phyloP scores from a whole-genome alignment of 2,797 vertebrate genomes.

The Crocidura indochinensis region DNA sequence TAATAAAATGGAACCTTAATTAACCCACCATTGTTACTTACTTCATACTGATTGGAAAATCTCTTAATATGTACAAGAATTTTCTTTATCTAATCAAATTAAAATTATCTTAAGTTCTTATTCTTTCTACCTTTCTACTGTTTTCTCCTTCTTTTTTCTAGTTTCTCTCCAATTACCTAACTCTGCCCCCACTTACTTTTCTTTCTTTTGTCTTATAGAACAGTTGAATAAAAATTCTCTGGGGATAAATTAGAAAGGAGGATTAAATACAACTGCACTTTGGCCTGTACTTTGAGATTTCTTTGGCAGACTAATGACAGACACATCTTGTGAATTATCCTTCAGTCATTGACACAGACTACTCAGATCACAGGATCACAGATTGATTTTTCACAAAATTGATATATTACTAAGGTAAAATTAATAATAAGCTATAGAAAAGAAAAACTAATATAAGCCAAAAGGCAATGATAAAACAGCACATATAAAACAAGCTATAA shows the following conservation, averaged over 20 bases:
- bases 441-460: constrained; percentile 44
- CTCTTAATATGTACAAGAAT: neutral
- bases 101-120: constrained; percentile 51
- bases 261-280: constrained; percentile 3
- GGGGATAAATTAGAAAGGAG: constrained; percentile 59
- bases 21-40: constrained; percentile 69
- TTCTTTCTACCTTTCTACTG: neutral
- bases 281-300: constrained; percentile 23
- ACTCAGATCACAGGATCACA: constrained; percentile 64
- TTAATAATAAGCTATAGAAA: constrained; percentile 74
- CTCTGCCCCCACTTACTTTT: too few relatives aligned
- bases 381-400: constrained; percentile 68
- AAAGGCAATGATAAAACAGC: constrained; percentile 63
- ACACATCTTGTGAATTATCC: constrained; percentile 72
- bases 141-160: neutral
- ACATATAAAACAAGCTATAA: constrained; percentile 67
- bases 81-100: constrained; percentile 48
- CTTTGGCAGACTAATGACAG: constrained; percentile 61
- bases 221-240: constrained; percentile 41
- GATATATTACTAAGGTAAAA: constrained; percentile 74
- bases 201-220: constrained; percentile 35
- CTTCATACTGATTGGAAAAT: constrained; percentile 2
- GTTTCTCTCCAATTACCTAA: too few relatives aligned
- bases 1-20: constrained; percentile 68
- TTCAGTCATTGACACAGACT: constrained; percentile 62